Conservation (phyloP, 2,888 invertebrate species). For the Celastrina argiolus region DNA sequence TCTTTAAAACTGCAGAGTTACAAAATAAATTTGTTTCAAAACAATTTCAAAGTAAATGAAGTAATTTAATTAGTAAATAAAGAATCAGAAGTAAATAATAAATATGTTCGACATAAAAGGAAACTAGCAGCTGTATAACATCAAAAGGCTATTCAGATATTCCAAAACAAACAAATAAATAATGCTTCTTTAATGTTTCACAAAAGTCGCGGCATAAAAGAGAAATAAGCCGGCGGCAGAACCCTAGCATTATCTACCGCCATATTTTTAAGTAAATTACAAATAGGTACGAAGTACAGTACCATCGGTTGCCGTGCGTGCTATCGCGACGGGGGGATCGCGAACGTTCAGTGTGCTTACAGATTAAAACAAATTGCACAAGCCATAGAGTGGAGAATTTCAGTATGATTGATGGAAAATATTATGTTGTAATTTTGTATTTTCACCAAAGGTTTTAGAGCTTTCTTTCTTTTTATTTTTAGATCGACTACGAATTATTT, state of each 20-base stretch:
- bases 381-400: conserved; percentile 38
- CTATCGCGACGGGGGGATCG: conserved; percentile 70
- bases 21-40: too few relatives aligned
- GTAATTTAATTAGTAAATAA: neutral
- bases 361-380: conserved; percentile 39
- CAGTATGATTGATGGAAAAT: neutral
- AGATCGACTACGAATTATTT: neutral
- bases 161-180: neutral
- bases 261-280: conserved; percentile 77
- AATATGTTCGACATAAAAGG: neutral
- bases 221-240: conserved; percentile 51
- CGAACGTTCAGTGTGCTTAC: conserved; percentile 49
- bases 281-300: conserved; percentile 65
- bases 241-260: conserved; percentile 59
- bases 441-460: too few relatives aligned
- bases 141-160: conserved; percentile 2
- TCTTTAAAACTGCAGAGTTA: too few relatives aligned
- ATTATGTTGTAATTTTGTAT: too few relatives aligned
- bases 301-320: conserved; percentile 71
- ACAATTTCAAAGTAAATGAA: neutral
- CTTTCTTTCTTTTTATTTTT: too few relatives aligned
- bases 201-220: conserved; percentile 27
- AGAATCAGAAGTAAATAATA: too few relatives aligned
- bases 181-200: conserved; percentile 6
- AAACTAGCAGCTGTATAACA: neutral